Base-by-base conservation (phyloP, 2,888 invertebrate species). In the Orgyia antiqua region DNA sequence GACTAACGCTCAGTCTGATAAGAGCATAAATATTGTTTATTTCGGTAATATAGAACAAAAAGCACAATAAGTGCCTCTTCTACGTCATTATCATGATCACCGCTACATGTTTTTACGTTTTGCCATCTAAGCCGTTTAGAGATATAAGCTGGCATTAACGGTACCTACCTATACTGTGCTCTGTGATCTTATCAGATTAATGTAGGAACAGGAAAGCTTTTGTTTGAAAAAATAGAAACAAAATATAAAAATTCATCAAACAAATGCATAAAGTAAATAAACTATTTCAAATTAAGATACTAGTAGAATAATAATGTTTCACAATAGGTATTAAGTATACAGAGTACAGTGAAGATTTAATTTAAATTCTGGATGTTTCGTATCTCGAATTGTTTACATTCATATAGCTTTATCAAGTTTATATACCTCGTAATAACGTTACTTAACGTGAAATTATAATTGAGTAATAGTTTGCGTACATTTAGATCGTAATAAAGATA, bases 21-120 rank as follows among this genome's bases (percentile, higher is more conserved):
- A 55, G 57, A 48, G 56, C 5, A n/a, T 3, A 66, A 70, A 77
- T 62, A 65, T 75, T 77, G 77, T 77, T 74, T 77, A 75, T 75
- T 63, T 73, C 66, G 68, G 70, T 68, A 70, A 77, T 77, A 74
- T 71, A 77, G 73, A 71, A 67, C 73, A 69, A 67, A 36, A 62
- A 65, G 53, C 72, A 68, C 74, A 82, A 86, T 84, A 84, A 83
- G 82, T 77, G 77, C 76, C 79, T 71, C 78, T 60, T 77, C 75
- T 74, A 64, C 74, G 75, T 80, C 83, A 84, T 86, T 86, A 84
- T 82, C 77, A 86, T 84, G 84, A 84, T 84, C 82, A 84, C 83
- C 75, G 68, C 59, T 63, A 75, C 74, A 71, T 75, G 74, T 67
- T 73, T 68, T 67, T 62, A 57, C 68, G 72, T 64, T n/a, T n/a